These are phyloP conservation scores for Leucania comma DNA, from an alignment of 2,888 invertebrate species.

Conservation along the genomic window DNA sequence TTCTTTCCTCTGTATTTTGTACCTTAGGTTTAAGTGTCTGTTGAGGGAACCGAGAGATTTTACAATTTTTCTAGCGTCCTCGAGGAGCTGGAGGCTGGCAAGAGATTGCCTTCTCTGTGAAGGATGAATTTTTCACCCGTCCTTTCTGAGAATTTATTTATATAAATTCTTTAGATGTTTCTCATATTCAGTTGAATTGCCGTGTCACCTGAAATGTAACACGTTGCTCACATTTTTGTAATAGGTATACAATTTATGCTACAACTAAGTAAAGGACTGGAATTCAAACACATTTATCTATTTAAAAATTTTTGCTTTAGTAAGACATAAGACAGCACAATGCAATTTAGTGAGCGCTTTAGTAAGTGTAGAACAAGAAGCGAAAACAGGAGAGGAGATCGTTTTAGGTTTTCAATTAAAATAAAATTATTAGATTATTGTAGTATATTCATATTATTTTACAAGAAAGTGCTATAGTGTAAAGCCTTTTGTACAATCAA, in stretches of 20 bases:
- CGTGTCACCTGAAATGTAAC: neutral
- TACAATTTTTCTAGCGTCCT: slow-evolving; percentile 65
- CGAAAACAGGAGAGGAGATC: too few relatives aligned
- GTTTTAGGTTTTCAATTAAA: too few relatives aligned
- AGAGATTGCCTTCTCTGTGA: slow-evolving; percentile 50
- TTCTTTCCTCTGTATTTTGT: slow-evolving; percentile 4
- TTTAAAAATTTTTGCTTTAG: too few relatives aligned
- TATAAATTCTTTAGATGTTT: slow-evolving; percentile 64
- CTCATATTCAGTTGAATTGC: slow-evolving; percentile 10
- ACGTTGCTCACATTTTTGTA: neutral
- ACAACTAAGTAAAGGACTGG: neutral
- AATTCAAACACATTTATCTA: neutral
- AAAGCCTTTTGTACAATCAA: neutral
- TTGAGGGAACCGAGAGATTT: slow-evolving; percentile 35
- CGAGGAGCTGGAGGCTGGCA: slow-evolving; percentile 19
- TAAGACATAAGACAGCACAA: too few relatives aligned
- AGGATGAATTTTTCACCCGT: slow-evolving; percentile 68
- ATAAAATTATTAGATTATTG: too few relatives aligned
- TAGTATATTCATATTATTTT: too few relatives aligned
- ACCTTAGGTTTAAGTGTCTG: slow-evolving; percentile 15
- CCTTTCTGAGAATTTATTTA: slow-evolving; percentile 66
- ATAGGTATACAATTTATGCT: neutral
- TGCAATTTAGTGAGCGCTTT: too few relatives aligned
- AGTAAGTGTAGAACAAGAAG: too few relatives aligned
- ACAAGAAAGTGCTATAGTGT: neutral